Evolutionary conservation across 2,113 vertebrate genomes (phyloP).

Genomic region (Chamaea fasciata): DNA sequence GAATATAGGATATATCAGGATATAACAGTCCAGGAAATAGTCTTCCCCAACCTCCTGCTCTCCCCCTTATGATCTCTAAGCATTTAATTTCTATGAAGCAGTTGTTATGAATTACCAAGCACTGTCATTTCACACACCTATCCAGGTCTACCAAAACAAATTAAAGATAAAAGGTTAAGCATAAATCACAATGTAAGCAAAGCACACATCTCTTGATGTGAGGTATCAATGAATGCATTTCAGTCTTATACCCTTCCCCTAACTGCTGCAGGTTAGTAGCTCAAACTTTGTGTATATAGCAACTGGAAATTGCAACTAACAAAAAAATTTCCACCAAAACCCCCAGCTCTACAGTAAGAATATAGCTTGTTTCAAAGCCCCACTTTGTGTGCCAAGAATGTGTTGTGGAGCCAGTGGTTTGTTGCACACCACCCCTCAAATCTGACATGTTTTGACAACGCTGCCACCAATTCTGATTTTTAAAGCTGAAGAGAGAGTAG

Average conservation of each 20-base stretch:
- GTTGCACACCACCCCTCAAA: background rate
- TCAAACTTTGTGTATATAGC: background rate
- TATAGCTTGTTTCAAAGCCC: background rate
- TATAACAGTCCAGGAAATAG: background rate
- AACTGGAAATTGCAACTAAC: background rate
- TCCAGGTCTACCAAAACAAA: background rate
- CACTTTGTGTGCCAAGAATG: background rate
- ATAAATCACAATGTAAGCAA: background rate
- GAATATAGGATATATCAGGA: too few relatives aligned
- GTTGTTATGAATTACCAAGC: background rate
- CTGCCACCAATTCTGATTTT: background rate
- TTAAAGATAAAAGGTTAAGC: background rate
- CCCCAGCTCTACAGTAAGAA: background rate
- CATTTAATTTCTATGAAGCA: background rate
- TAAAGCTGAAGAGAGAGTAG: background rate
- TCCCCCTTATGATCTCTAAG: background rate
- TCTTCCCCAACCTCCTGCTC: background rate
- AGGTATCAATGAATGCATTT: background rate
- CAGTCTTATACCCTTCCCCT: background rate
- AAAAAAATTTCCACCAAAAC: background rate
- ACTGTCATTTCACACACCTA: background rate
- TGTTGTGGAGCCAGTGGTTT: background rate
- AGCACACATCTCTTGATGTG: background rate
- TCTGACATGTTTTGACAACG: background rate
- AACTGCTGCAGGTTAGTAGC: background rate